These are phyloP conservation scores for Athetis lepigone DNA, from an alignment of 2,888 invertebrate genomes.

Conservation along the genomic window DNA sequence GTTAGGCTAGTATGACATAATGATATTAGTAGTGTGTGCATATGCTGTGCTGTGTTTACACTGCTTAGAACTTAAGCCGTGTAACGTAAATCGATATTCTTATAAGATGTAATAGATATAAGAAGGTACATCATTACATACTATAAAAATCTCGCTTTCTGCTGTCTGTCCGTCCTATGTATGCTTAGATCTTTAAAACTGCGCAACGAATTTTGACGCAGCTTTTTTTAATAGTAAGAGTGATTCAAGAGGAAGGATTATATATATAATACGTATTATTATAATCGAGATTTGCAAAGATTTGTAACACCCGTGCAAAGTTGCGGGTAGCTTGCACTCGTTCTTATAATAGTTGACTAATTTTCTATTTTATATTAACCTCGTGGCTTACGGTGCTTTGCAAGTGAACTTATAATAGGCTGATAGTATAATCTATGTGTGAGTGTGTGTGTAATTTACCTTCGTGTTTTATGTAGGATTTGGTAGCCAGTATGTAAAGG, in stretches of 20 bases:
- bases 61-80: conserved; percentile 1
- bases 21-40: conserved; percentile 46
- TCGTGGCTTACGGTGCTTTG: conserved; percentile 30
- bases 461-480: conserved; percentile 30
- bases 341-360: not conserved
- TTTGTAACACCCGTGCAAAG: no score
- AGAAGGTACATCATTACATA: not conserved
- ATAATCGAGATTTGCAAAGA: no score
- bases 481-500: conserved; percentile 7
- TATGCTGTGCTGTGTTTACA: conserved; percentile 39
- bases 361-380: conserved; percentile 35
- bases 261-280: no score
- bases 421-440: conserved; percentile 38
- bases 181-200: no score
- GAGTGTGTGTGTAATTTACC: conserved; percentile 39
- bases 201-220: no score
- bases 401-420: conserved; percentile 25
- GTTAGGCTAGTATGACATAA: conserved; percentile 40
- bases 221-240: no score
- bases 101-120: no score
- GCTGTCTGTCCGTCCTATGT: no score
- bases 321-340: no score
- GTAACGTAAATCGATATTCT: not conserved
- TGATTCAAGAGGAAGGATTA: no score
- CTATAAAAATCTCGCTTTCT: no score